Percentiles rank a stretch among this genome's conserved stretches.
Conservation (phyloP, 2,888 invertebrate genomes). For the Calameuta idolon region DNA sequence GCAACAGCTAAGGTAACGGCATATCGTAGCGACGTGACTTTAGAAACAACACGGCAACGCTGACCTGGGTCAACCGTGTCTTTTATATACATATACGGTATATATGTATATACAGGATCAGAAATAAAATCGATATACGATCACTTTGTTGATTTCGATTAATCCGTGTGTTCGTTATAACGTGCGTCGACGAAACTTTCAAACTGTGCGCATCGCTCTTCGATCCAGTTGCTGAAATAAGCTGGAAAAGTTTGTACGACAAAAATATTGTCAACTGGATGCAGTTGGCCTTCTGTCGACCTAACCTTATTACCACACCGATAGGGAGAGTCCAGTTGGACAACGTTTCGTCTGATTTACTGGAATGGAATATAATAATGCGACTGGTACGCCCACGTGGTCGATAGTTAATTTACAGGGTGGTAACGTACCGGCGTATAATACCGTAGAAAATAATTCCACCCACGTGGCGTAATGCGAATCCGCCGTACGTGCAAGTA, state of each 20-base stretch:
- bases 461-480: conserved; percentile 35
- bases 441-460: conserved; percentile 34
- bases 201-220: background rate
- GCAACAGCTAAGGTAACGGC: background rate
- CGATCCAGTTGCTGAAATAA: background rate
- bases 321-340: conserved; percentile 4
- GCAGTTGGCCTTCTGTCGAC: background rate
- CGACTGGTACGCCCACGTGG: conserved; percentile 45
- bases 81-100: background rate
- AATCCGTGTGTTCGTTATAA: background rate
- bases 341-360: conserved; percentile 43
- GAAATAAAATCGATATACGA: background rate
- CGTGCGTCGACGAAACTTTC: background rate
- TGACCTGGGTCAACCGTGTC: background rate
- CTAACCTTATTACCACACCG: background rate
- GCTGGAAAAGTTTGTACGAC: background rate
- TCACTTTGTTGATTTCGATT: background rate
- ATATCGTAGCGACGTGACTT: background rate
- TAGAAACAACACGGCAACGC: background rate
- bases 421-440: conserved; percentile 39
- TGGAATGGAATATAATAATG: conserved; percentile 42
- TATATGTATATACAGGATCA: background rate
- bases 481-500: conserved; percentile 33
- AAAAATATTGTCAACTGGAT: background rate
- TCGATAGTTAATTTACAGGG: conserved; percentile 51